Base-by-base conservation (phyloP, 2,888 invertebrate species). In the Caenorhabditis japonica region DNA sequence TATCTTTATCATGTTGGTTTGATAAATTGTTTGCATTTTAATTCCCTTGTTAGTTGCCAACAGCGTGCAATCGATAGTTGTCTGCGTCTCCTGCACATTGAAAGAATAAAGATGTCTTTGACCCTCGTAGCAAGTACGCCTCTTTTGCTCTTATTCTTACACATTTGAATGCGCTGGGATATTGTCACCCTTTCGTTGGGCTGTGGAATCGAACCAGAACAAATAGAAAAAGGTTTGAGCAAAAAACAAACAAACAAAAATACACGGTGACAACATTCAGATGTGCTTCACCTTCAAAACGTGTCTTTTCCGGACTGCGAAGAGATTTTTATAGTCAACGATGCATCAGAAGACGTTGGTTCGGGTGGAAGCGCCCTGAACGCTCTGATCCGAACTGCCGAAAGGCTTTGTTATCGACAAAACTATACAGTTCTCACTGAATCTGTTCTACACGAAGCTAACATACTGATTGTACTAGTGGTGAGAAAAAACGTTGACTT, bases 341-440 rank as follows among this genome's bases (percentile, higher is more conserved):
- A 81, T 51, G 74, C 81, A 12, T 75, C 76, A 13, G 62, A 59
- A 19, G 71, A 80, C 58, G 75, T 76, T 3, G 81, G 81, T 13
- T 80, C 80, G 0, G 90, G 90, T 17, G 90, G 90, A 8, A 90
- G 90, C 30, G 90, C 90, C 1, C 84, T 90, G 49, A 90, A 90
- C 84, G 90, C 90, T 3, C 82, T 90, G 15, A 84, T 90, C 10
- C 87, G 90, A 23, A 88, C 89, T 5, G 86, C 89, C 1, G 90
- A 90, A 79, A 88, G 89, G 72, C 86, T 90, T 10, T 89, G 89
- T 82, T 89, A 89, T 1, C 82, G 86, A 36, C 78, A 81, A 30
- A 88, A 89, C 12, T 89, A 85, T 62, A 87, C 88, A 27, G 90
- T 90, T 3, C 39, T 88, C 86, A 80, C 75, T 85, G 81, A 79